Percentiles rank a stretch among this genome's conserved stretches.
Evolutionary conservation across 2,113 vertebrate species (phyloP).

Genomic region (Mus spicilegus): DNA sequence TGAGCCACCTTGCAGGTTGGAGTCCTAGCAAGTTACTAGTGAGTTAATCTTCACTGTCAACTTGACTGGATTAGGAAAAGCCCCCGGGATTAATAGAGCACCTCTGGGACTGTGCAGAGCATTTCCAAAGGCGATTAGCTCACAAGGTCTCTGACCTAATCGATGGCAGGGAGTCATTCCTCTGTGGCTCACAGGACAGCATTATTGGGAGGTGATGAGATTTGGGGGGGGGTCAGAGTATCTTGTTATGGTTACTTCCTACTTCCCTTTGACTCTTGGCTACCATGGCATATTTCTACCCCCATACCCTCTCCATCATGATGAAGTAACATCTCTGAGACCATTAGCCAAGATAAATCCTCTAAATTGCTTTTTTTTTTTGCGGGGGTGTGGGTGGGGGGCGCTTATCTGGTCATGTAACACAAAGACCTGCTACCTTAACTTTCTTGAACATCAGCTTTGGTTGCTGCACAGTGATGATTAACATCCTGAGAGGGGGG

Average conservation of each 20-base stretch:
- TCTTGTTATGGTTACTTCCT: neutral
- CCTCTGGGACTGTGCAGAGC: neutral
- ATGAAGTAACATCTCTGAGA: too few species aligned
- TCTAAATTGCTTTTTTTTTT: neutral
- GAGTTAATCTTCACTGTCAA: conserved; percentile 3
- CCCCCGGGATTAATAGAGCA: neutral
- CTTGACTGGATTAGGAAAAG: neutral
- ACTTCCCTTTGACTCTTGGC: neutral
- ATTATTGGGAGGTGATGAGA: neutral
- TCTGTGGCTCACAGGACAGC: neutral
- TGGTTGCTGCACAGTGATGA: neutral
- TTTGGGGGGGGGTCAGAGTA: too few species aligned
- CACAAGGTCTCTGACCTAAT: neutral
- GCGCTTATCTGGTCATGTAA: neutral
- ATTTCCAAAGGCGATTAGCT: neutral
- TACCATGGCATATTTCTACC: too few species aligned
- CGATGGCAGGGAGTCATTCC: neutral
- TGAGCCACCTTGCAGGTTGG: neutral
- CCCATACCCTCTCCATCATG: neutral
- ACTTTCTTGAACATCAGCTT: neutral
- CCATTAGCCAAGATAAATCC: neutral
- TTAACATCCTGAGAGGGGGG: neutral
- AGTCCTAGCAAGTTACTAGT: neutral
- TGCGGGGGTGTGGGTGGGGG: too few species aligned
- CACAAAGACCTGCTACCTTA: neutral